Conservation (phyloP, 2,797 vertebrate species). For the Enteromius treurensis region DNA sequence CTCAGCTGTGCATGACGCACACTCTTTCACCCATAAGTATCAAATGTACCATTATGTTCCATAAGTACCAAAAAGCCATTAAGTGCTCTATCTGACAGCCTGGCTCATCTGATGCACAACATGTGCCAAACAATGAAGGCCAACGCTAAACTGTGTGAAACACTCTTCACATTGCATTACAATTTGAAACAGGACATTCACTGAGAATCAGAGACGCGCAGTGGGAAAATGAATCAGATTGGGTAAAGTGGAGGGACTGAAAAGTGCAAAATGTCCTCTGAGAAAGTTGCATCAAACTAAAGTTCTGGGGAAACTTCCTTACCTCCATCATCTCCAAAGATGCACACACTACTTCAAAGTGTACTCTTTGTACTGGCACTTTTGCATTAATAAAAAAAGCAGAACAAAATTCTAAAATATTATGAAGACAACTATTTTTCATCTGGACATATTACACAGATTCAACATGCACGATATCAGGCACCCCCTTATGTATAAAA, state of each 20-base stretch:
- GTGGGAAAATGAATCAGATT: not conserved
- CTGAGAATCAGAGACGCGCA: not conserved
- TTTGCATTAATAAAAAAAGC: not conserved
- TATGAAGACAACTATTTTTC: not conserved
- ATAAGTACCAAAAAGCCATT: not conserved
- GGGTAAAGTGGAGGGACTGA: not conserved
- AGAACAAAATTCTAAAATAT: not conserved
- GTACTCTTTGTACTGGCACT: not conserved
- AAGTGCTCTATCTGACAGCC: not conserved
- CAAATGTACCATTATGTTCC: constrained; percentile 1
- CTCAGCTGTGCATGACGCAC: not conserved
- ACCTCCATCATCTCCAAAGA: not conserved
- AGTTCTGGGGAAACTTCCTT: not conserved
- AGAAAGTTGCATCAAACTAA: not conserved
- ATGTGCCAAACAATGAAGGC: not conserved
- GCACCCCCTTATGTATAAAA: too few relatives aligned
- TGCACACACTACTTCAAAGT: too few relatives aligned
- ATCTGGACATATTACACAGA: not conserved
- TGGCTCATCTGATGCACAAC: not conserved
- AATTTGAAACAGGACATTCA: not conserved
- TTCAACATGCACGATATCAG: not conserved
- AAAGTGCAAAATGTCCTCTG: not conserved
- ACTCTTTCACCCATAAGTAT: not conserved
- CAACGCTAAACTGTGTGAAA: not conserved
- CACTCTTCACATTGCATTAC: not conserved